Percentiles rank a stretch among this genome's conserved stretches.
phyloP scores from a whole-genome alignment of 2,888 invertebrate genomes.

The Aphelenchoides bicaudatus region DNA sequence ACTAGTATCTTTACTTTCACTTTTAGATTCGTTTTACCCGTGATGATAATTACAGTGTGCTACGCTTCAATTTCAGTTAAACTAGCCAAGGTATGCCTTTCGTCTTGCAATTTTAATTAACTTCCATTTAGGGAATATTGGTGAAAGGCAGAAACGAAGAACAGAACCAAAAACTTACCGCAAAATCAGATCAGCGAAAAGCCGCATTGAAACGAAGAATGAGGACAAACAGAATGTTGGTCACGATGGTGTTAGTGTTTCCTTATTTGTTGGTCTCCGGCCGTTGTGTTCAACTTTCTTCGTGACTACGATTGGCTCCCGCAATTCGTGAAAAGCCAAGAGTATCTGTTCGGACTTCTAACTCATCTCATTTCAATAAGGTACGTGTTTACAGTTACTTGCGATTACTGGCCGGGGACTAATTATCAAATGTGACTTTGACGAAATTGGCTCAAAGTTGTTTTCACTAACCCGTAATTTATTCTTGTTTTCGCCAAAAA shows the following conservation, averaged over 20 bases:
- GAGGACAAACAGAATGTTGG: constrained; percentile 91
- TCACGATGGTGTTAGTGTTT: constrained; percentile 62
- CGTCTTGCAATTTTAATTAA: too few species aligned
- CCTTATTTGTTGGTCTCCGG: constrained; percentile 70
- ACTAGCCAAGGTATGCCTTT: too few species aligned
- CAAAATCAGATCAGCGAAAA: constrained; percentile 48
- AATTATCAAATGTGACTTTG: too few species aligned
- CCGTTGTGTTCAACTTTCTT: constrained; percentile 57
- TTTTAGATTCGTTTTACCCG: too few species aligned
- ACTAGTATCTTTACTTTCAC: too few species aligned
- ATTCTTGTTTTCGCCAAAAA: too few species aligned
- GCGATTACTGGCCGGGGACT: too few species aligned
- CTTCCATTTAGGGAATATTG: constrained; percentile 41
- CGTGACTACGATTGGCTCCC: constrained; percentile 55
- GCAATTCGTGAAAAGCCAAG: constrained; percentile 41
- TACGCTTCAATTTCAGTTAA: constrained; percentile 54
- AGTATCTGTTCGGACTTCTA: constrained; percentile 54
- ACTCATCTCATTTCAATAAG: constrained; percentile 59
- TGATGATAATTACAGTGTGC: constrained; percentile 52
- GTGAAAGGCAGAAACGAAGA: constrained; percentile 36
- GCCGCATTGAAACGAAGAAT: constrained; percentile 71
- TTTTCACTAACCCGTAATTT: too few species aligned
- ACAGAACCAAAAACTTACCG: constrained; percentile 22
- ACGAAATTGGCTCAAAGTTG: too few species aligned
- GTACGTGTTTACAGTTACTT: too few species aligned